These are phyloP conservation scores for Chaetura pelagica DNA, from an alignment of 2,113 vertebrate species.

Conservation along the genomic window DNA sequence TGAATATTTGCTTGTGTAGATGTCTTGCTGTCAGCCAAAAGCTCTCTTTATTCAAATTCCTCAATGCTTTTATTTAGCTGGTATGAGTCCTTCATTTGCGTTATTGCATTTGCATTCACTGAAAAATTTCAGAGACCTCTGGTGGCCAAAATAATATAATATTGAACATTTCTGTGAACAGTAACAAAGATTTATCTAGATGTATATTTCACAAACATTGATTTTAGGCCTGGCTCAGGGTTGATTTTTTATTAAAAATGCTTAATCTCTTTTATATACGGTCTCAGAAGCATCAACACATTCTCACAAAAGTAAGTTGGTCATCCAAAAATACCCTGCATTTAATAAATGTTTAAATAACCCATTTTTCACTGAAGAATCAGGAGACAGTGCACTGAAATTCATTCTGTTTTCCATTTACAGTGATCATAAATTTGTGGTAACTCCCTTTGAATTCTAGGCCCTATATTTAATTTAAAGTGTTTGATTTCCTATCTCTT, in stretches of 20 bases:
- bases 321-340: neutral
- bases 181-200: neutral
- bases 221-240: neutral
- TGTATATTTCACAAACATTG: neutral
- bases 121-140: neutral
- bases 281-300: neutral
- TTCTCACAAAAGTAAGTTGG: neutral
- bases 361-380: neutral
- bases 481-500: neutral
- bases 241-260: constrained; percentile 1
- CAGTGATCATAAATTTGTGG: neutral
- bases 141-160: neutral
- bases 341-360: constrained; percentile 4
- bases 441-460: neutral
- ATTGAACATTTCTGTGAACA: neutral
- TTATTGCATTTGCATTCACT: neutral
- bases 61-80: neutral
- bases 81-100: neutral
- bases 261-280: neutral
- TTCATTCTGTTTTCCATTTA: neutral
- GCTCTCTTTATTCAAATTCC: neutral
- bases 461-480: neutral
- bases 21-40: neutral
- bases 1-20: neutral
- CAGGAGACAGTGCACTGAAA: neutral